Evolutionary conservation across 2,888 invertebrate species (phyloP), one percentile per base, ranked within the genome.

Genomic region (Aphrophora alni): DNA sequence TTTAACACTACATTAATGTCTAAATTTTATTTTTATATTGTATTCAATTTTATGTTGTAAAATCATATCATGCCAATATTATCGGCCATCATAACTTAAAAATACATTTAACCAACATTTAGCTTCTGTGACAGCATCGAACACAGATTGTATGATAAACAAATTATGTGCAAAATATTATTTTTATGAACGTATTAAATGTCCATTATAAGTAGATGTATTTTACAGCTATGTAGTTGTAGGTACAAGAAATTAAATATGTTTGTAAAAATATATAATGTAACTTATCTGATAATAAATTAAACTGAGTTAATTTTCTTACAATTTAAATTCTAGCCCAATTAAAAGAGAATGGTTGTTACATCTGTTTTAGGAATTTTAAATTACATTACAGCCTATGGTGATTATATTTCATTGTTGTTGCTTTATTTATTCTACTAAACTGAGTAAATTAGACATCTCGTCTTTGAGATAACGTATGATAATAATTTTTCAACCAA

Each of bases 1-100:
- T 21, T 33, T 59, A 59, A 59, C n/a, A 59, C 59, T 21, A n/a
- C 4, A 59, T n/a, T 59, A 59, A 59, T 2, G 12, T 21, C 59
- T 59, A 59, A 59, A 59, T 59, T 59, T 59, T 59, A 59, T 59
- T 59, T 59, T 59, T 59, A 21, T 59, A 59, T 59, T 59, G 59
- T 59, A 59, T 59, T 21, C 59, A 21, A 8, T 59, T 33, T 59
- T 59, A 4, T 21, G 59, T 21, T 59, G 21, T 59, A 7, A 21
- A n/a, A 8, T 59, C n/a, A 59, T 21, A 59, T 59, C n/a, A 21
- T 14, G 59, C 59, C 59, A 21, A 21, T 21, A 59, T 21, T 59
- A 59, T 59, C 59, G 59, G 44, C 44, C 17, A 12, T 44, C 10
- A 33, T 33, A 33, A 33, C 33, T 33, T 33, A 33, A 33, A n/a